phyloP scores from a whole-genome alignment of 2,113 vertebrate genomes.

The Poicephalus meyeri region DNA sequence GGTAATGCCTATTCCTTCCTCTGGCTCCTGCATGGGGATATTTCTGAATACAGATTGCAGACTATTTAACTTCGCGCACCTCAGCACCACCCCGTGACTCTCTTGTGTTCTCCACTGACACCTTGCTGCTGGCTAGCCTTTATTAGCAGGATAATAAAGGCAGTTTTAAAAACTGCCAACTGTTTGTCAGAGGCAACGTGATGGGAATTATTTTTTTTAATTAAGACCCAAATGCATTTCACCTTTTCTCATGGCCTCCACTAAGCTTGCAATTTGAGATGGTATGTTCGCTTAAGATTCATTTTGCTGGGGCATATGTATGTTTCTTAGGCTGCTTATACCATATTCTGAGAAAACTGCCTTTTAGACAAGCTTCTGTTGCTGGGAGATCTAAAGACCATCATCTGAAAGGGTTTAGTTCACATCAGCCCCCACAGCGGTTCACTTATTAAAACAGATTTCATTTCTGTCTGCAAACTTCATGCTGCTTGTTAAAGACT shows the following conservation, averaged over 20 bases:
- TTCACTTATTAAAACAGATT: background rate
- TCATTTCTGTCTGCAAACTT: background rate
- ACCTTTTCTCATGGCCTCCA: background rate
- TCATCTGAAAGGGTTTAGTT: background rate
- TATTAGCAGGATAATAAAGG: background rate
- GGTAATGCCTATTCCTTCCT: background rate
- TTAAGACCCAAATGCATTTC: background rate
- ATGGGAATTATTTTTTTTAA: background rate
- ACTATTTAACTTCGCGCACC: background rate
- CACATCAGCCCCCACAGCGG: background rate
- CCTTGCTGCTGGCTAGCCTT: background rate
- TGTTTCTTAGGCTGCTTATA: background rate
- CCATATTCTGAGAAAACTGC: background rate
- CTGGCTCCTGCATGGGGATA: background rate
- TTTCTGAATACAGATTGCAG: background rate
- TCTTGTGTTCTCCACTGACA: background rate
- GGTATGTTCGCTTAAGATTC: background rate
- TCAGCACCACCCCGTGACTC: fast-evolving
- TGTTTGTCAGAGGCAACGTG: background rate
- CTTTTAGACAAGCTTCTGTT: background rate
- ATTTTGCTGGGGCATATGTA: background rate
- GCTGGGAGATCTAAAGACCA: background rate
- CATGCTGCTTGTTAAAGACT: background rate
- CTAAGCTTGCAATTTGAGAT: background rate
- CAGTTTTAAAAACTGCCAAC: background rate